Base-by-base conservation (phyloP, 2,888 invertebrate species). In the Eucera pruinosa region DNA sequence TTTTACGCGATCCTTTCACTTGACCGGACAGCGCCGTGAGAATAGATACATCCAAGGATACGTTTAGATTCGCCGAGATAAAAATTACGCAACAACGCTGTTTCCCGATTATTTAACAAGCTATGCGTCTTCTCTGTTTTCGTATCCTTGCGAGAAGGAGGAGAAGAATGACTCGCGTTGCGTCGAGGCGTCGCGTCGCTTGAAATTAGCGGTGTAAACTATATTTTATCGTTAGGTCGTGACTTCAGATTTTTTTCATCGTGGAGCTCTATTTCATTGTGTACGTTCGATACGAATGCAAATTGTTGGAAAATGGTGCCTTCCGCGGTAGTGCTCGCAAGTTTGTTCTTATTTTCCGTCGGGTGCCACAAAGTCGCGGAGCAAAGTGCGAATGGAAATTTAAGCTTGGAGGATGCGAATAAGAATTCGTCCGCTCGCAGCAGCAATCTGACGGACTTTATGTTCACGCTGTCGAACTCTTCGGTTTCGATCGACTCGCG, bases 391-490 rank as follows among this genome's bases (percentile, higher is more conserved):
- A 5, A 39, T 15, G 2, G n/a, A 7, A 36, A 15, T 30, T 36
- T 11, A 36, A 52, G 25, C 18, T 9, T 5, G 11, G 20, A 25
- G 2, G 36, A 13, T 27, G n/a, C 23, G 6, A 2, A 52, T 9
- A 36, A 47, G 43, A 41, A 30, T 25, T 25, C 36, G 2, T 36
- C 43, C 23, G 11, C 0, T 41, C 18, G 2, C 18, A 36, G 33
- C 1, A 43, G 7, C 4, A 64, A 27, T 45, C 23, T 82, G 25
- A n/a, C 54, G 2, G 47, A 79, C 27, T 85, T 77, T 30, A 74
- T 74, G 2, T 85, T 65, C 20, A 62, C 75, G 0, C 20, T 43
- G 7, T n/a, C 41, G 0, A 48, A 50, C 39, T 36, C 54, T 0
- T 18, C 54, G 13, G 13, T 0, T 30, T 27, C 11, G 2, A 5